phyloP scores from a whole-genome alignment of 1,140 invertebrate genomes.

The Philotrypesis tridentata region DNA sequence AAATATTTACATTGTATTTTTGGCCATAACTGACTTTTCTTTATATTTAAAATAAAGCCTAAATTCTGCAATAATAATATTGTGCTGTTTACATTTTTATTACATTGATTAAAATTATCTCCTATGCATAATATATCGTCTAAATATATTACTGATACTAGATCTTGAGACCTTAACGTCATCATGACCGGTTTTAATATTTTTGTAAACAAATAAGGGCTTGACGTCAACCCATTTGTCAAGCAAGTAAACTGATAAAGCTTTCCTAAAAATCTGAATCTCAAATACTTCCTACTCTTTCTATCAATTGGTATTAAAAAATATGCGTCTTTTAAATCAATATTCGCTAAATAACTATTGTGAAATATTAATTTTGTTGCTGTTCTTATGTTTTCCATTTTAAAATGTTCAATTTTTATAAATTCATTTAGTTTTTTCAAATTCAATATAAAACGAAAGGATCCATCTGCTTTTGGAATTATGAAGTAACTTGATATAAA shows the following conservation, averaged over 20 bases:
- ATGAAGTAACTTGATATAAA: conserved; percentile 49
- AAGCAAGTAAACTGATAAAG: conserved; percentile 48
- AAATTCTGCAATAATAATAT: too few species aligned
- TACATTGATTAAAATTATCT: too few species aligned
- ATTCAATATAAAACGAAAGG: conserved; percentile 42
- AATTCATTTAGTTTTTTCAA: conserved; percentile 43
- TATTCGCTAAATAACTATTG: conserved; percentile 27
- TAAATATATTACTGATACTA: conserved; percentile 38
- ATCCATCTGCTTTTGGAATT: conserved; percentile 29
- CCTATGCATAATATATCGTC: too few species aligned
- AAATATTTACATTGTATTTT: conserved; percentile 24
- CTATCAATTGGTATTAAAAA: conserved; percentile 14
- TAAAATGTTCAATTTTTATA: too few species aligned
- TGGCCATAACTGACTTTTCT: conserved; percentile 10
- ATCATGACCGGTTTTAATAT: conserved; percentile 43
- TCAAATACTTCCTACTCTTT: conserved; percentile 35
- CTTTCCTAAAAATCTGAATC: conserved; percentile 37
- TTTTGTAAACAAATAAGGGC: conserved; percentile 47
- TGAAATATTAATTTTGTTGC: conserved; percentile 38
- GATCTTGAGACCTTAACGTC: conserved; percentile 9
- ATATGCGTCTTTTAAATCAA: too few species aligned
- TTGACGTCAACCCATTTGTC: conserved; percentile 27
- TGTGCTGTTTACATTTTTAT: too few species aligned
- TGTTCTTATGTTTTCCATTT: conserved; percentile 45
- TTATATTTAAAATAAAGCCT: conserved; percentile 35